Percentiles rank a stretch among this genome's conserved stretches.
Evolutionary conservation across 2,113 vertebrate species (phyloP).

Genomic region (Mastomys coucha): DNA sequence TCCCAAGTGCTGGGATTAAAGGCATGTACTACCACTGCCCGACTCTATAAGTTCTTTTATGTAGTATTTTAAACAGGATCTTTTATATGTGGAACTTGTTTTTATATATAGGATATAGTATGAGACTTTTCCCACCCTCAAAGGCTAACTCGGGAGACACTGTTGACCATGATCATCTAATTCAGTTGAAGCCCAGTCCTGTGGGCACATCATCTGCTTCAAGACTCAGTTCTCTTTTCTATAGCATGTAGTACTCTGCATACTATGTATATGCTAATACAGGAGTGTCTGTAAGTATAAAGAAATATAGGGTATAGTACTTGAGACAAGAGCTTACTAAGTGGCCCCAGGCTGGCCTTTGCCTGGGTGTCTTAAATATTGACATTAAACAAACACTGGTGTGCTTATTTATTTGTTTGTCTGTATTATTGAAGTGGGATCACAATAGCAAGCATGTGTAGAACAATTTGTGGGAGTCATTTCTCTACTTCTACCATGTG

Average conservation of each 20-base stretch:
- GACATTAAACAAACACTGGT: neutral
- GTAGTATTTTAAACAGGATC: conserved; percentile 15
- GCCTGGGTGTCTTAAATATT: neutral
- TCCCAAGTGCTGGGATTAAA: too few relatives aligned
- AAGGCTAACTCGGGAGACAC: neutral
- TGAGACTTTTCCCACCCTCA: neutral
- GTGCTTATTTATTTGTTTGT: neutral
- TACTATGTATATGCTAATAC: neutral
- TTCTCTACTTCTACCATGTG: neutral
- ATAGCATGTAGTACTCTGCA: too few relatives aligned
- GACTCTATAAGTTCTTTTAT: too few relatives aligned
- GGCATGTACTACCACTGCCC: too few relatives aligned
- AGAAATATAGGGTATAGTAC: too few relatives aligned
- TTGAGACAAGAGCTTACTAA: too few relatives aligned
- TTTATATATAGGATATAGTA: neutral
- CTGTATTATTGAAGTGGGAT: neutral
- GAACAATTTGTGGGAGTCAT: neutral
- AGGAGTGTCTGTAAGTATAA: too few relatives aligned
- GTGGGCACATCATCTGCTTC: accelerated
- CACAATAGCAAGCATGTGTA: neutral
- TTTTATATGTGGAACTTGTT: conserved; percentile 57
- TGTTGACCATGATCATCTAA: neutral
- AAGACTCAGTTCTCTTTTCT: neutral
- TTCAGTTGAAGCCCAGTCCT: neutral
- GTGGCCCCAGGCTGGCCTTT: neutral